Evolutionary conservation across 2,113 vertebrate genomes (phyloP).

Genomic region (Cynoglossus semilaevis): DNA sequence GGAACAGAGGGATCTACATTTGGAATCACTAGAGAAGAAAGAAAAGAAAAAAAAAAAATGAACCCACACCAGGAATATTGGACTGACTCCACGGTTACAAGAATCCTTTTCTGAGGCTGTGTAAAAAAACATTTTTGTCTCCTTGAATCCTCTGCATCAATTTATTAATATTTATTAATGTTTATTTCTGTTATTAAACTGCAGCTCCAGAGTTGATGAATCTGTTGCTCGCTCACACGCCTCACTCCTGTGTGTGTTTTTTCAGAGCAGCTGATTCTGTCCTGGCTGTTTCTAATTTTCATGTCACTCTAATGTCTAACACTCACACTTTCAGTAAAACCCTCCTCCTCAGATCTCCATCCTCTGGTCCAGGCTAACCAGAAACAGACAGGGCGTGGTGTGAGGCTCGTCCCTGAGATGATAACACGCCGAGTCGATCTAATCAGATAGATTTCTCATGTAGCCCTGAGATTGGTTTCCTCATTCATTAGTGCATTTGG

Average conservation of each 20-base stretch:
- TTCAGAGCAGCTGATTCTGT: constrained; percentile 52
- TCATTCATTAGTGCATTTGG: too few species aligned
- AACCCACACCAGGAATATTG: too few species aligned
- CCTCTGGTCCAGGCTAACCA: constrained; percentile 30
- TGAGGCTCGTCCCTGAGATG: constrained; percentile 3
- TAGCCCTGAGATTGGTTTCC: too few species aligned
- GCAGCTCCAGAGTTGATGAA: too few species aligned
- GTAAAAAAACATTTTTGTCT: too few species aligned
- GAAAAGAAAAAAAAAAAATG: too few species aligned
- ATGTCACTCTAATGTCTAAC: constrained; percentile 60
- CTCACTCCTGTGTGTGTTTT: constrained; percentile 7
- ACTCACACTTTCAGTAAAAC: constrained; percentile 52
- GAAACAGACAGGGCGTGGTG: constrained; percentile 37
- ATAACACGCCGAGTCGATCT: constrained; percentile 6
- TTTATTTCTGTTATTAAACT: too few species aligned
- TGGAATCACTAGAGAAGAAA: too few species aligned
- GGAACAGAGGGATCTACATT: too few species aligned
- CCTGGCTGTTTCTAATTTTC: constrained; percentile 67
- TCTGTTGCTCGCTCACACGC: neutral
- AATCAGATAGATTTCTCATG: constrained; percentile 2
- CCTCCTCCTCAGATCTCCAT: constrained; percentile 20
- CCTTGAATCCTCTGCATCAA: constrained; percentile 19
- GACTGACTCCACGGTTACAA: too few species aligned
- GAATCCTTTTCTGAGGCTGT: too few species aligned
- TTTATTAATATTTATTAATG: constrained; percentile 10